Evolutionary conservation across 1,140 invertebrate species (phyloP), one percentile per base, ranked within the genome.

Genomic region (Eulimnadia texana): DNA sequence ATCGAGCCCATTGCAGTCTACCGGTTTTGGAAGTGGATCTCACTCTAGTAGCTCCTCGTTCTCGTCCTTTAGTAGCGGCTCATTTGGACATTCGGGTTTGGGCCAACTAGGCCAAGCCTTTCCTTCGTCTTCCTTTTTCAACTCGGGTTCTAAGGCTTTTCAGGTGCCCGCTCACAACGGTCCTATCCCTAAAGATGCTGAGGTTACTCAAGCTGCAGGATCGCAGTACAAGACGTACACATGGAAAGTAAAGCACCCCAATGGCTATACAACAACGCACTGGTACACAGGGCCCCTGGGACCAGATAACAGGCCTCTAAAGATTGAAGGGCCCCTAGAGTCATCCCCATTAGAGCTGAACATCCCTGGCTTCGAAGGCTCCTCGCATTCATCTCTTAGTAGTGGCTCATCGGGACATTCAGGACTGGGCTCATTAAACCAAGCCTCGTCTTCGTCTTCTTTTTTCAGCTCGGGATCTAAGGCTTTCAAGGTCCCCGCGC

Each of bases 231-330:
- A 28, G 28, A 61, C 60, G 3, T 61, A 61, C 28, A 27, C 25
- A 2, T 61, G 53, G 50, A 61, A 61, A 22, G 60, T 61, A 27
- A n/a, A 22, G n/a, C 29, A 61, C 16, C 49, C 60, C 0, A 52
- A 52, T 22, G 60, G 60, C 20, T 61, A 61, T 29, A 19, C 13
- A 16, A 42, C 51, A 16, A 61, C 60, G n/a, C 51, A 54, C 25
- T 61, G 60, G 60, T 61, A 61, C 50, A 55, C 60, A 3, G 60
- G 60, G 22, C 55, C 55, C 22, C 13, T 57, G 55, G 55, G 55
- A 28, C 55, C 55, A 10, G 55, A 57, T 27, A 29, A 33, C 16
- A 57, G 27, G n/a, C 55, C 55, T 9, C 11, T 20, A 16, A 9
- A 20, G 13, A 29, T 57, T 19, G 27, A 57, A 57, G 33, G 27